Evolutionary conservation across 2,113 vertebrate genomes (phyloP).

Genomic region (Smithornis capensis): DNA sequence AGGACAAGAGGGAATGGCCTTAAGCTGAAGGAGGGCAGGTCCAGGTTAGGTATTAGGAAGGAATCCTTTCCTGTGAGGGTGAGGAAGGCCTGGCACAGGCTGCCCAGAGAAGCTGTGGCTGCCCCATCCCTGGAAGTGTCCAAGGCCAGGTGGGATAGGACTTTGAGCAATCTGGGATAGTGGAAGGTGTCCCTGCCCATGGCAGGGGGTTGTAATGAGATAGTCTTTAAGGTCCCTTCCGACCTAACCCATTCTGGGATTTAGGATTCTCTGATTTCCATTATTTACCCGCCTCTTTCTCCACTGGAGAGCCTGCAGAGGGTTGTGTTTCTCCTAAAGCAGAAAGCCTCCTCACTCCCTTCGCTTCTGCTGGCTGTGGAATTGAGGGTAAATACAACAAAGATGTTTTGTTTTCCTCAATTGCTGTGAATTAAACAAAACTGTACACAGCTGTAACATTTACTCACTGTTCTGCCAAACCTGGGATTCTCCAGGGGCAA

Average conservation of each 20-base stretch:
- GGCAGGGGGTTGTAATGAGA: not conserved
- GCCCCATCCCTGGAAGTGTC: not conserved
- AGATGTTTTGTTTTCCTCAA: not conserved
- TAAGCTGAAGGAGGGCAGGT: not conserved
- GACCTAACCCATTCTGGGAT: not conserved
- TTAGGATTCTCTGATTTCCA: not conserved
- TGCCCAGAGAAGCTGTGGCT: not conserved
- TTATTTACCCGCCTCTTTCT: not conserved
- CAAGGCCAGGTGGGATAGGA: fast-evolving
- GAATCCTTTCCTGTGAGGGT: not conserved
- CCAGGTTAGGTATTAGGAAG: not conserved
- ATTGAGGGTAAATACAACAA: not conserved
- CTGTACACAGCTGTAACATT: not conserved
- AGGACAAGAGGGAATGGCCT: not conserved
- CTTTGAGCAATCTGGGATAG: not conserved
- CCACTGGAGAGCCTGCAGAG: not conserved
- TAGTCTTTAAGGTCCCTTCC: not conserved
- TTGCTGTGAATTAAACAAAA: not conserved
- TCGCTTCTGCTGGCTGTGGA: not conserved
- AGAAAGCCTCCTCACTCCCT: not conserved
- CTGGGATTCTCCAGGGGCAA: not conserved
- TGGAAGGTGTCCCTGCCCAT: not conserved
- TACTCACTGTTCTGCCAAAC: fast-evolving
- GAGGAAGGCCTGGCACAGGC: not conserved
- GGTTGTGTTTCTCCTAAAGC: not conserved